phyloP scores from a whole-genome alignment of 2,888 invertebrate species.

The Agrenia bidenticulata region DNA sequence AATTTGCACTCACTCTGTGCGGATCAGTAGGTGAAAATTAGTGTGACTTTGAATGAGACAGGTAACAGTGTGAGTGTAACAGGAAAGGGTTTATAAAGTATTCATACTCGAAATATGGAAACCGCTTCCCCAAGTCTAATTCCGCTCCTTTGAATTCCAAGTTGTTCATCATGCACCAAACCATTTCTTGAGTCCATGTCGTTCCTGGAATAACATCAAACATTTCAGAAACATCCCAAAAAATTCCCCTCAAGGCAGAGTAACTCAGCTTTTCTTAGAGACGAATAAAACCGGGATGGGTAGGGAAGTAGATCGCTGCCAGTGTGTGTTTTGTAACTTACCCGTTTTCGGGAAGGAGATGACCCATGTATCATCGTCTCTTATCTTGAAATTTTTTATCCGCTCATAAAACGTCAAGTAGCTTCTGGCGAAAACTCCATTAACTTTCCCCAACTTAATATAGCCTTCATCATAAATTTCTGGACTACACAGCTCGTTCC shows the following conservation, averaged over 20 bases:
- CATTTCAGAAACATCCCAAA: conserved; percentile 6
- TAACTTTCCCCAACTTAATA: conserved; percentile 23
- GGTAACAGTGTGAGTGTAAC: too few relatives aligned
- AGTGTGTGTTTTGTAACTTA: too few relatives aligned
- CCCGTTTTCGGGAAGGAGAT: conserved; percentile 64
- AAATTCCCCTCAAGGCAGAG: too few relatives aligned
- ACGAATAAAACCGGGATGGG: too few relatives aligned
- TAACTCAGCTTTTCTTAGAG: too few relatives aligned
- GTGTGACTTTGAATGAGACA: too few relatives aligned
- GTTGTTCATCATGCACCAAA: conserved; percentile 68
- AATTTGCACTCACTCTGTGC: conserved; percentile 38
- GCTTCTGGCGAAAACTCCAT: conserved; percentile 39
- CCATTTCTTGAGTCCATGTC: conserved; percentile 76
- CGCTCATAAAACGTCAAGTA: conserved; percentile 51
- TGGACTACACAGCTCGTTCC: conserved; percentile 34
- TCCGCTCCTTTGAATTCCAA: conserved; percentile 64
- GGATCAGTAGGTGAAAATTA: neutral
- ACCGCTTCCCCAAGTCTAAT: conserved; percentile 62
- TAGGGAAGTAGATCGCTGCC: too few relatives aligned
- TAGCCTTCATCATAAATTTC: conserved; percentile 41
- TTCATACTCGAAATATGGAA: conserved; percentile 73
- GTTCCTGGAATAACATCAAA: conserved; percentile 61
- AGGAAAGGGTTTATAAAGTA: too few relatives aligned
- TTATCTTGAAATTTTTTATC: conserved; percentile 59
- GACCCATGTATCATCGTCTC: conserved; percentile 62